Evolutionary conservation across 2,888 invertebrate species (phyloP).

Genomic region (Tachina lurida): DNA sequence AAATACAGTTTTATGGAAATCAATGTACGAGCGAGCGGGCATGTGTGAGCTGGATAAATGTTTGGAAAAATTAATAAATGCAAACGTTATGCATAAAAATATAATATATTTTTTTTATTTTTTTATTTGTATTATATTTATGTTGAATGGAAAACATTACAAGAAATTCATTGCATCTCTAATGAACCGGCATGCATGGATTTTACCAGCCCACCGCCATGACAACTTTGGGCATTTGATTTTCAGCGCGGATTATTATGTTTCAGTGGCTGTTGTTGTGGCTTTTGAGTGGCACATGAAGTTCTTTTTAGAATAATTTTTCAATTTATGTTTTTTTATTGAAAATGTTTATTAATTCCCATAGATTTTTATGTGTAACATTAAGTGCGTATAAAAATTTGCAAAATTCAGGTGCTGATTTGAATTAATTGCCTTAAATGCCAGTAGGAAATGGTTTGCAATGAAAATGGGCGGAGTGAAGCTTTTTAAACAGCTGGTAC

Average conservation of each 20-base stretch:
- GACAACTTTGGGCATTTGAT: slow-evolving; percentile 47
- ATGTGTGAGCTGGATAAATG: slow-evolving; percentile 4
- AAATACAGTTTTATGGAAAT: slow-evolving; percentile 21
- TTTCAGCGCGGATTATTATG: slow-evolving; percentile 24
- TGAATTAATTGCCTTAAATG: slow-evolving; percentile 50
- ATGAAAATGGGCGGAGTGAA: too few species aligned
- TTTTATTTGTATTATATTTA: neutral
- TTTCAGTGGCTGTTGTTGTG: slow-evolving; percentile 14
- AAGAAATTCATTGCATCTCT: slow-evolving; percentile 5
- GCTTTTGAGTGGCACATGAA: neutral
- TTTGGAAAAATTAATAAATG: slow-evolving; percentile 62
- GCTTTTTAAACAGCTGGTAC: too few species aligned
- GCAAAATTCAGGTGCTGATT: slow-evolving; percentile 56
- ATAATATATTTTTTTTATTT: slow-evolving; percentile 26
- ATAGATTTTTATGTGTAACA: slow-evolving; percentile 34
- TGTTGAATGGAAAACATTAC: slow-evolving; percentile 30
- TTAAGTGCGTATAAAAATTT: slow-evolving; percentile 52
- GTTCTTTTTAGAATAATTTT: slow-evolving; percentile 46
- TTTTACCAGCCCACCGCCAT: slow-evolving; percentile 1
- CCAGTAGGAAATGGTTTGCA: slow-evolving; percentile 37
- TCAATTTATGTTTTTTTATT: slow-evolving; percentile 36
- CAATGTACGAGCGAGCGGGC: slow-evolving; percentile 5
- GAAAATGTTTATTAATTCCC: slow-evolving; percentile 55
- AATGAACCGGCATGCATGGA: slow-evolving; percentile 12
- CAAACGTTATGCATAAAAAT: slow-evolving; percentile 69